These are phyloP conservation scores for Miniopterus natalensis DNA, from an alignment of 2,113 vertebrate species.

Conservation along the genomic window DNA sequence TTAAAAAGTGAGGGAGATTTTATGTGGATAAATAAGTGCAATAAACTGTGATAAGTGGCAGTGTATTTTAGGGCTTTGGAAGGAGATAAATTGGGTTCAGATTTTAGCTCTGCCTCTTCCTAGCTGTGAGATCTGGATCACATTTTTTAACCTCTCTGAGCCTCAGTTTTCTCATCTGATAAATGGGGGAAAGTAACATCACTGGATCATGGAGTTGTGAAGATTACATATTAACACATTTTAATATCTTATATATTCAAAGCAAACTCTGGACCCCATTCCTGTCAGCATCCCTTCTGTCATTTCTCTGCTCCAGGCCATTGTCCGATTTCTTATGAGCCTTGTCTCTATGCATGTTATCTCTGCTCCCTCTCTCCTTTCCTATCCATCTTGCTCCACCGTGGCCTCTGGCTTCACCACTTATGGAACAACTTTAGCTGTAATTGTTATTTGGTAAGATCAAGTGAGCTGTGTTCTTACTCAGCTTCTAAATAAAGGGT, in stretches of 20 bases:
- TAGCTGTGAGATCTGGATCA: not conserved
- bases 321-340: not conserved
- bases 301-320: not conserved
- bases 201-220: not conserved
- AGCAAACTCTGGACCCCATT: not conserved
- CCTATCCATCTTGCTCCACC: accelerated
- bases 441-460: not conserved
- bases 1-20: not conserved
- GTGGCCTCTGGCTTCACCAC: not conserved
- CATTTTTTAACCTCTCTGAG: not conserved
- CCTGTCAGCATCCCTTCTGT: not conserved
- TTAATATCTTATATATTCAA: not conserved
- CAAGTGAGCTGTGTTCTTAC: not conserved
- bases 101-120: not conserved
- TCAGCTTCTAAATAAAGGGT: not conserved
- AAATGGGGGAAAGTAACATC: not conserved
- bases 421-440: not conserved
- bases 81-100: not conserved
- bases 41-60: not conserved
- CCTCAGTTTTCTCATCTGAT: not conserved
- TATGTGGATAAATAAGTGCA: not conserved
- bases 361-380: not conserved
- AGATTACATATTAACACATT: not conserved
- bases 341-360: not conserved
- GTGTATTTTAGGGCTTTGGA: not conserved